phyloP scores from a whole-genome alignment of 2,113 vertebrate species.

The Balaeniceps rex region DNA sequence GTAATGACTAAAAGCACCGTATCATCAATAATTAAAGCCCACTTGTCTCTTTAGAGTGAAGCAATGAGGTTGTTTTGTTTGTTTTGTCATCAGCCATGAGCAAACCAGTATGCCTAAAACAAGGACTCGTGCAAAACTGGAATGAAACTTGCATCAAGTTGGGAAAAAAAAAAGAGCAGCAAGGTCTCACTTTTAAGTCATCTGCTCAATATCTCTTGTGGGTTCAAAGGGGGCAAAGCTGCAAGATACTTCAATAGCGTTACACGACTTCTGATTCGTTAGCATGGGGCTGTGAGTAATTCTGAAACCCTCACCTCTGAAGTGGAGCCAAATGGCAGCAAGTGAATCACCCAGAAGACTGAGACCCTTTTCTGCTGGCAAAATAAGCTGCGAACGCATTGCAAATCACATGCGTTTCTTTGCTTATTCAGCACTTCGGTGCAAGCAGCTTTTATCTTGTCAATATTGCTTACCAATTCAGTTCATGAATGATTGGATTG shows the following conservation, averaged over 20 bases:
- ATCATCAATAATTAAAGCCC: neutral
- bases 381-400: neutral
- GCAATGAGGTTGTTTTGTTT: neutral
- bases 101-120: neutral
- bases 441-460: neutral
- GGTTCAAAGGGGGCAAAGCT: neutral
- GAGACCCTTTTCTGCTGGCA: neutral
- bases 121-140: neutral
- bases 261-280: neutral
- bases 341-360: neutral
- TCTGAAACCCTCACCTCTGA: neutral
- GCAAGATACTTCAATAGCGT: neutral
- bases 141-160: neutral
- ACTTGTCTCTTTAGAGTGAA: neutral
- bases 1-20: neutral
- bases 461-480: neutral
- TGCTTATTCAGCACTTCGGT: neutral
- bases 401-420: neutral
- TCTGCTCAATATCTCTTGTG: neutral
- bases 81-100: neutral
- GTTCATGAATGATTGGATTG: neutral
- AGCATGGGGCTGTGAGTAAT: neutral
- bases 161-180: accelerated
- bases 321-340: neutral
- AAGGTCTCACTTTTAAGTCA: neutral